phyloP scores from a whole-genome alignment of 2,888 invertebrate genomes.

The Drosophila robusta region DNA sequence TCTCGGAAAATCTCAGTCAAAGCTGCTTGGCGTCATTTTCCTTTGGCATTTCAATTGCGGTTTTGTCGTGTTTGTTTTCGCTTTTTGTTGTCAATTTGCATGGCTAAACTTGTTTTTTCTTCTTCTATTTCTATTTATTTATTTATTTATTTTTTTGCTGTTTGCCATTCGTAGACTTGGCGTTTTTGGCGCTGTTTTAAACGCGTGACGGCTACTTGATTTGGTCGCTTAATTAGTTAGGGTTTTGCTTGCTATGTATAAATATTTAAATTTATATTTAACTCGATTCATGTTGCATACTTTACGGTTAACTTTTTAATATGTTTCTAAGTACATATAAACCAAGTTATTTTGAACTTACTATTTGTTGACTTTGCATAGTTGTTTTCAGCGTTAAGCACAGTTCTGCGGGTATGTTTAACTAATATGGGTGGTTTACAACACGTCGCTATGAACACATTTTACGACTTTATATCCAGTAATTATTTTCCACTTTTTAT shows the following conservation, averaged over 20 bases:
- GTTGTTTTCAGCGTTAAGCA: constrained; percentile 10
- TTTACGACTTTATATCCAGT: too few species aligned
- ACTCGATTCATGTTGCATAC: constrained; percentile 55
- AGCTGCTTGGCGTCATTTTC: constrained; percentile 39
- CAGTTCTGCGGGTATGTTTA: constrained; percentile 6
- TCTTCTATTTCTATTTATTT: constrained; percentile 12
- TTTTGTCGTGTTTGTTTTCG: constrained; percentile 43
- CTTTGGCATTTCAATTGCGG: constrained; percentile 41
- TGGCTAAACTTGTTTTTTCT: constrained; percentile 48
- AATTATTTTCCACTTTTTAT: background rate
- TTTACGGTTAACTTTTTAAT: constrained; percentile 58
- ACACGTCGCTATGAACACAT: too few species aligned
- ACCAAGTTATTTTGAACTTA: background rate
- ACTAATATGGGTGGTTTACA: constrained; percentile 1
- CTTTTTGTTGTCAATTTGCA: constrained; percentile 52
- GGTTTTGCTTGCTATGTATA: constrained; percentile 14
- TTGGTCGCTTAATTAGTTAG: constrained; percentile 27
- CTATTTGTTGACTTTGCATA: constrained; percentile 35
- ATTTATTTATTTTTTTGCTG: background rate
- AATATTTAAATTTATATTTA: constrained; percentile 26
- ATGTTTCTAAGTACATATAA: background rate
- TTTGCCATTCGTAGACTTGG: constrained; percentile 1
- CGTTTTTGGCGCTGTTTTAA: constrained; percentile 34
- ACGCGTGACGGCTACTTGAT: constrained; percentile 28
- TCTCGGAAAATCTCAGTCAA: constrained; percentile 38